A percentile compares a stretch with the other conserved stretches of the same genome.
Evolutionary conservation across 2,113 vertebrate genomes (phyloP).

Genomic region (Salvelinus namaycush): DNA sequence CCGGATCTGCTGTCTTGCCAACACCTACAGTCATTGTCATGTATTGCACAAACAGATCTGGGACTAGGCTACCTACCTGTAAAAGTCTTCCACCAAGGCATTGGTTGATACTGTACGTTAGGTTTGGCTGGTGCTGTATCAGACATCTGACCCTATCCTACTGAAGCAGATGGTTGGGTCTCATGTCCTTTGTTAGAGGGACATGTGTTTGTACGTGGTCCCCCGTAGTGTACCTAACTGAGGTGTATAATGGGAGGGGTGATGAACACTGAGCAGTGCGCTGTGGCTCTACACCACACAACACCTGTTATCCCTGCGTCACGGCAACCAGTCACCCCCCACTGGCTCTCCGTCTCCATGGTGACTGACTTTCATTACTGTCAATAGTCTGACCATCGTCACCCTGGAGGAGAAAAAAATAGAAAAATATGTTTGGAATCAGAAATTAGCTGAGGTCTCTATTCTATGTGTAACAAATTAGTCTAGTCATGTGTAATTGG

Average conservation of each 20-base stretch:
- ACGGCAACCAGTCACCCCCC: slow-evolving; percentile 19
- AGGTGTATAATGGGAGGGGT: slow-evolving; percentile 3
- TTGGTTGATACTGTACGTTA: too few relatives aligned
- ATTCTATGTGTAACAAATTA: neutral
- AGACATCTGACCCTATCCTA: neutral
- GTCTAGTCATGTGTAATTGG: neutral
- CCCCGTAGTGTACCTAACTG: slow-evolving; percentile 11
- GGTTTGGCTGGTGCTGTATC: too few relatives aligned
- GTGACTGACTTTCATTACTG: slow-evolving; percentile 26
- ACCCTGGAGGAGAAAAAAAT: neutral
- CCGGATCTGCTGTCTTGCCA: neutral
- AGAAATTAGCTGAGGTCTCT: neutral
- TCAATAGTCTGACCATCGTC: neutral
- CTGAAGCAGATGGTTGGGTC: slow-evolving; percentile 31
- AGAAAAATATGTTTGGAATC: neutral
- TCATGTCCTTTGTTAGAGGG: slow-evolving; percentile 32
- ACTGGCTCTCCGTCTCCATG: slow-evolving; percentile 34
- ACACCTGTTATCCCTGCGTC: slow-evolving; percentile 43
- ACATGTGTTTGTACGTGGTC: slow-evolving; percentile 5
- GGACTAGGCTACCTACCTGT: too few relatives aligned
- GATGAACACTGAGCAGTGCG: slow-evolving; percentile 13
- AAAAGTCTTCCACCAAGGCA: too few relatives aligned
- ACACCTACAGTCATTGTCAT: neutral
- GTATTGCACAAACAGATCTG: neutral
- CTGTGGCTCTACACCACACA: slow-evolving; percentile 40